A percentile compares a stretch with the other conserved stretches of the same genome.
phyloP scores from a whole-genome alignment of 2,113 vertebrate species.

The Beaufortia kweichowensis region DNA sequence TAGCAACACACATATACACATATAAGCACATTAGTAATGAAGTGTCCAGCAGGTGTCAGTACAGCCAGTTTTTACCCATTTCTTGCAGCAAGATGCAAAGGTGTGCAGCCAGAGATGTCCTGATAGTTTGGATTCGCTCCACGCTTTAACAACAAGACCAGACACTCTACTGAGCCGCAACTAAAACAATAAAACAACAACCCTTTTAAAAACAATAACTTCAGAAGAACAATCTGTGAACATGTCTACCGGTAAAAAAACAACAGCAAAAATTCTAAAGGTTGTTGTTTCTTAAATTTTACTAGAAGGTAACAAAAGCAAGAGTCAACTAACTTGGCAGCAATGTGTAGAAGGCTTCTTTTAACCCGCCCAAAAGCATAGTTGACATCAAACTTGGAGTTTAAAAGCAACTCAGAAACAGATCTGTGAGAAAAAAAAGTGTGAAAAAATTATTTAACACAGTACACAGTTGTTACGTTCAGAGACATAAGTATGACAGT shows the following conservation, averaged over 20 bases:
- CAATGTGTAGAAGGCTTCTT: constrained; percentile 97
- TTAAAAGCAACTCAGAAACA: constrained; percentile 93
- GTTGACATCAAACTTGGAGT: constrained; percentile 99
- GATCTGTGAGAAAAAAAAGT: constrained; percentile 68
- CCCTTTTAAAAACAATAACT: background rate
- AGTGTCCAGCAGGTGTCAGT: constrained; percentile 38
- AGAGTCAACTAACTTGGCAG: constrained; percentile 88
- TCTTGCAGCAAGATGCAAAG: constrained; percentile 94
- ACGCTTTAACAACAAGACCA: constrained; percentile 90
- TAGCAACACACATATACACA: background rate
- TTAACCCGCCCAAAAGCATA: constrained; percentile 98
- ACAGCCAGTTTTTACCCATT: constrained; percentile 84
- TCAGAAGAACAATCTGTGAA: too few species aligned
- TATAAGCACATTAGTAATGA: background rate
- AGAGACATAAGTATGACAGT: too few species aligned
- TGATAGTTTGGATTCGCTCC: constrained; percentile 98
- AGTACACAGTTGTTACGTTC: too few species aligned
- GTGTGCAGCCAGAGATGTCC: constrained; percentile 97
- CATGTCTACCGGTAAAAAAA: too few species aligned
- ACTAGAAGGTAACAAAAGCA: background rate
- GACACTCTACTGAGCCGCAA: constrained; percentile 97
- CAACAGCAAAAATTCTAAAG: too few species aligned
- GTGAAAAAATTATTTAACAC: too few species aligned
- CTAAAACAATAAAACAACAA: constrained; percentile 65
- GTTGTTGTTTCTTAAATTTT: background rate